Conservation (phyloP, 1,140 invertebrate species). For the Stegodyphus dumicola region DNA sequence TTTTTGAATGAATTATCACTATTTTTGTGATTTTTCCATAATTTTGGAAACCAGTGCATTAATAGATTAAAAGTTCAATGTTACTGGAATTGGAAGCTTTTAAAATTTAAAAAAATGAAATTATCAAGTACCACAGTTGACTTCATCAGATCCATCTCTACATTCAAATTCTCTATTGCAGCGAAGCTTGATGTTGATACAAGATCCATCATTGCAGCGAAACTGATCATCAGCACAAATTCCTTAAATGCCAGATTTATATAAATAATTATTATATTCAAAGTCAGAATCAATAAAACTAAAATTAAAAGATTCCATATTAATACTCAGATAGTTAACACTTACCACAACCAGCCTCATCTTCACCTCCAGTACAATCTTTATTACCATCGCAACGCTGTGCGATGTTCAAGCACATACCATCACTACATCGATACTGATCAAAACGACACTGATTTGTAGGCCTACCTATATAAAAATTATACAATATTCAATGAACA, state of each 20-base stretch:
- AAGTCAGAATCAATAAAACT: too few relatives aligned
- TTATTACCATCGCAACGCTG: constrained; percentile 66
- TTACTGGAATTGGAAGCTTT: neutral
- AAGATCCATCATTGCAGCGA: constrained; percentile 54
- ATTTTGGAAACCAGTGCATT: too few relatives aligned
- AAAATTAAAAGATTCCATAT: too few relatives aligned
- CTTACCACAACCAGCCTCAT: constrained; percentile 69
- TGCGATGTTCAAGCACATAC: constrained; percentile 67
- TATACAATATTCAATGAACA: constrained; percentile 6
- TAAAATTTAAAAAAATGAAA: neutral
- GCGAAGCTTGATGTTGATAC: constrained; percentile 31
- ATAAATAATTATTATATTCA: too few relatives aligned
- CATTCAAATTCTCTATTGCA: constrained; percentile 72
- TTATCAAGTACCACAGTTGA: constrained; percentile 74
- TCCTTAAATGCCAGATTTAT: constrained; percentile 1
- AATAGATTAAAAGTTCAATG: neutral
- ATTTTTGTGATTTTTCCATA: too few relatives aligned
- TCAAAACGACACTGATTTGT: constrained; percentile 55
- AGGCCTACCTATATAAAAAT: constrained; percentile 50
- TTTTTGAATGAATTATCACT: too few relatives aligned
- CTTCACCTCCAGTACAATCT: constrained; percentile 66
- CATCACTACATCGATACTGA: constrained; percentile 68
- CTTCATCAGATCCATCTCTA: constrained; percentile 79
- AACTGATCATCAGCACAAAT: constrained; percentile 54
- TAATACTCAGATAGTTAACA: too few relatives aligned